Base-by-base conservation (phyloP, 2,797 vertebrate genomes). In the Cyprinodon diabolis region DNA sequence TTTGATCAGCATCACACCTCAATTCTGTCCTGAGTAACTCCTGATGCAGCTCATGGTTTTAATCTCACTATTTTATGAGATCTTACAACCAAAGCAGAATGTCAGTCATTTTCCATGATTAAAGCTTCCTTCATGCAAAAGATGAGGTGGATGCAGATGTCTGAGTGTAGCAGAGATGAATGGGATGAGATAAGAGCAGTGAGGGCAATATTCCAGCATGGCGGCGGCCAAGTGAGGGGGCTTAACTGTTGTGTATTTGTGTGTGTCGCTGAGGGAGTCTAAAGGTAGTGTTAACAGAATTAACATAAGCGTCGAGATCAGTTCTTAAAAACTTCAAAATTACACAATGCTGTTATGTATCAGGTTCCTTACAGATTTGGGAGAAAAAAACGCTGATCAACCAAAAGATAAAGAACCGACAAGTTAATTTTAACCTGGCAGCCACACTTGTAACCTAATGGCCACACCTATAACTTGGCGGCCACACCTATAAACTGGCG, bases 241-340 rank as follows among this genome's bases (percentile, higher is more conserved):
- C 30, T n/a, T 78, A 63, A 4, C 35, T 60, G 19, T 62, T 49
- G 12, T 13, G 11, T 57, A 7, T 17, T 2, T 63, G 14, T 52
- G n/a, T 69, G 19, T 60, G 55, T 67, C n/a, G 74, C 57, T 10
- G 56, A 79, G n/a, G 58, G 13, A 71, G 75, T 70, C 45, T 52
- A 75, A 78, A 69, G 6, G 84, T 92, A 92, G 90, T 92, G 91
- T 87, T 74, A 76, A 76, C 35, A 23, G 19, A 45, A 72, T 40
- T n/a, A 73, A 19, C 78, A 54, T 25, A 69, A 71, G 49, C 35
- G 23, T 68, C 52, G 71, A n/a, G 66, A 55, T 75, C 19, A 69
- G 62, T 21, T 54, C 17, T 71, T 81, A 3, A 78, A 25, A 55
- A 55, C 60, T 57, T 23, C 56, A 14, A 45, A 43, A 66, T 55